Percentiles rank a stretch among this genome's conserved stretches.
Conservation (phyloP, 2,888 invertebrate genomes). For the Hydroisotoma schaefferi region DNA sequence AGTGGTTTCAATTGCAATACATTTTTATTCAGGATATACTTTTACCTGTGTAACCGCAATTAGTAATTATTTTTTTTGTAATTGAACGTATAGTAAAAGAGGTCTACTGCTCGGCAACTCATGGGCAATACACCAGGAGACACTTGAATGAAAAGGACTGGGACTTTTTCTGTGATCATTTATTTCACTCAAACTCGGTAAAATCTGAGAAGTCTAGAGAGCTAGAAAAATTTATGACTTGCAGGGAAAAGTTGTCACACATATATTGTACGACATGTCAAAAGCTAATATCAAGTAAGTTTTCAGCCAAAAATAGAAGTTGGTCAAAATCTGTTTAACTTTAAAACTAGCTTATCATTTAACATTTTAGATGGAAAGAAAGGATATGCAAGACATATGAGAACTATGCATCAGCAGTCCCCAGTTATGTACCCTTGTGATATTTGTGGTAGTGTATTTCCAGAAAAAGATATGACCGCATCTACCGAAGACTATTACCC, state of each 20-base stretch:
- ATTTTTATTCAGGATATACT: neutral
- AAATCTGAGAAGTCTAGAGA: conserved; percentile 43
- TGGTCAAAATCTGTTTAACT: neutral
- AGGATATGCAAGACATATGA: conserved; percentile 40
- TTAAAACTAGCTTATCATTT: conserved; percentile 1
- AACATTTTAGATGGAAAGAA: conserved; percentile 39
- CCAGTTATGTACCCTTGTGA: conserved; percentile 44
- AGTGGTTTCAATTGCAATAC: neutral
- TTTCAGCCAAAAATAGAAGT: neutral
- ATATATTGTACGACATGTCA: conserved; percentile 42
- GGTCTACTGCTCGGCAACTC: conserved; percentile 41
- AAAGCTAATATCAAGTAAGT: conserved; percentile 34
- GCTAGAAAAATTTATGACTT: conserved; percentile 42
- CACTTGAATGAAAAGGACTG: conserved; percentile 44
- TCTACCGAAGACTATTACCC: conserved; percentile 45
- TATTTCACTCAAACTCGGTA: conserved; percentile 44
- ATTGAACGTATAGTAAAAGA: conserved; percentile 35
- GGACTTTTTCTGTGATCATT: conserved; percentile 47
- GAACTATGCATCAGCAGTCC: conserved; percentile 36
- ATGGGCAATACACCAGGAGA: conserved; percentile 37
- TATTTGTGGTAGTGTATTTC: conserved; percentile 43
- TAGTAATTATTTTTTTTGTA: neutral
- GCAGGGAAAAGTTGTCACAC: conserved; percentile 41
- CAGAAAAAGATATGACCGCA: conserved; percentile 42
- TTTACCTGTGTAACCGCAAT: neutral